Evolutionary conservation across 2,888 invertebrate genomes (phyloP), one percentile per base, ranked within the genome.

Genomic region (Neria commutata): DNA sequence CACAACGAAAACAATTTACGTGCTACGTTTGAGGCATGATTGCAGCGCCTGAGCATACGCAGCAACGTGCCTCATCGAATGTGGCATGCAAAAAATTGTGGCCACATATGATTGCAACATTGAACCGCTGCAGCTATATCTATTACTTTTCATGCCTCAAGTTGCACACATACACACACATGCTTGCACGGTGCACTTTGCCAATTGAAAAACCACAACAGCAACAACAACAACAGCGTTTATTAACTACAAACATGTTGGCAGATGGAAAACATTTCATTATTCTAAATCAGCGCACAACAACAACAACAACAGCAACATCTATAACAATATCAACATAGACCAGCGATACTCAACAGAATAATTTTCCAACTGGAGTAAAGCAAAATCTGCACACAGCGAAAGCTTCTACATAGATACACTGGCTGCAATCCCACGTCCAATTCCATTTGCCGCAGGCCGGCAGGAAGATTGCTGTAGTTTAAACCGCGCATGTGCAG

Each of bases 221-320:
- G 16, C 47, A 47, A 51, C 14, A 16, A 14, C 40, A 52, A 52
- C 6, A 37, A 5, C 37, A 19, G n/a, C 42, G 14, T 17, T 42
- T 42, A 42, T 42, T 42, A 42, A 42, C 42, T 42, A 21, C 42
- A 42, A 42, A 42, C 42, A 42, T 19, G 19, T 6, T 21, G 17
- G 42, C 29, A 6, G 11, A 29, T 21, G n/a, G 14, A 16, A 40
- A 54, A 42, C 45, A 54, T 45, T 45, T 54, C 54, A 26, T 54
- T 46, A 46, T 26, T 54, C 54, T 26, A 45, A 54, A 45, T 25
- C 45, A 42, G 8, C n/a, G n/a, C n/a, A n/a, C n/a, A 42, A 17
- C 17, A 54, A 46, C 17, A 37, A 14, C n/a, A 19, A 33, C 52
- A 42, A 52, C 8, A 45, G 10, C 34, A 33, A 21, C 6, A n/a